These are phyloP conservation scores for Chrysotoxum bicinctum DNA, from an alignment of 2,888 invertebrate species.

Conservation along the genomic window DNA sequence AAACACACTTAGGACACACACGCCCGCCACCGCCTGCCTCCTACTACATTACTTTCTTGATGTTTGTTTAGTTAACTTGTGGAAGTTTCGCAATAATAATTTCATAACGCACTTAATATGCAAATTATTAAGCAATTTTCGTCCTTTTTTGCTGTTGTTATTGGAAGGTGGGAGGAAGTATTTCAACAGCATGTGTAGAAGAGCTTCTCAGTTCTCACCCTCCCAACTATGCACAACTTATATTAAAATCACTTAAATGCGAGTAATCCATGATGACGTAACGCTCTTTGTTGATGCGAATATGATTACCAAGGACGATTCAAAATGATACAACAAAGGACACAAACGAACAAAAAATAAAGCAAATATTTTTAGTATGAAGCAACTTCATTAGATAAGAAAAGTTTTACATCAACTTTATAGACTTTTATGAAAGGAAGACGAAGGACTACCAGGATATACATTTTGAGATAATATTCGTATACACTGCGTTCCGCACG, in stretches of 20 bases:
- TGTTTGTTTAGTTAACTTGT: slow-evolving; percentile 58
- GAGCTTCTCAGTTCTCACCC: not conserved
- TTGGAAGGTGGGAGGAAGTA: not conserved
- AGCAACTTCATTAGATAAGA: slow-evolving; percentile 48
- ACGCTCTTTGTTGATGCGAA: not conserved
- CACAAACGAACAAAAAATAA: not conserved
- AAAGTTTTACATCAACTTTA: slow-evolving; percentile 60
- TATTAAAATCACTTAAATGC: slow-evolving; percentile 51
- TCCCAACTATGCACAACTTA: not conserved
- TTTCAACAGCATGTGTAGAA: slow-evolving; percentile 1
- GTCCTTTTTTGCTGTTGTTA: slow-evolving; percentile 7
- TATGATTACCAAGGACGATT: slow-evolving; percentile 15
- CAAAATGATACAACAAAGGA: not conserved
- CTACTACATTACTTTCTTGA: slow-evolving; percentile 26
- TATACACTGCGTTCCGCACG: slow-evolving; percentile 36
- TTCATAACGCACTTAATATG: slow-evolving; percentile 70
- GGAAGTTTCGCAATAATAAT: slow-evolving; percentile 67
- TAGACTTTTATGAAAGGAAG: not conserved
- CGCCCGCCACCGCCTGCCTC: not conserved
- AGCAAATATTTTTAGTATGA: not conserved
- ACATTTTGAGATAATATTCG: not conserved
- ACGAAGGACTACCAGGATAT: not conserved
- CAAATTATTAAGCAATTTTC: slow-evolving; percentile 60
- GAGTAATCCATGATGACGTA: slow-evolving; percentile 11
- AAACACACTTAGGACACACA: not conserved